Conservation (phyloP, 2,888 invertebrate genomes). For the Colletes collaris region DNA sequence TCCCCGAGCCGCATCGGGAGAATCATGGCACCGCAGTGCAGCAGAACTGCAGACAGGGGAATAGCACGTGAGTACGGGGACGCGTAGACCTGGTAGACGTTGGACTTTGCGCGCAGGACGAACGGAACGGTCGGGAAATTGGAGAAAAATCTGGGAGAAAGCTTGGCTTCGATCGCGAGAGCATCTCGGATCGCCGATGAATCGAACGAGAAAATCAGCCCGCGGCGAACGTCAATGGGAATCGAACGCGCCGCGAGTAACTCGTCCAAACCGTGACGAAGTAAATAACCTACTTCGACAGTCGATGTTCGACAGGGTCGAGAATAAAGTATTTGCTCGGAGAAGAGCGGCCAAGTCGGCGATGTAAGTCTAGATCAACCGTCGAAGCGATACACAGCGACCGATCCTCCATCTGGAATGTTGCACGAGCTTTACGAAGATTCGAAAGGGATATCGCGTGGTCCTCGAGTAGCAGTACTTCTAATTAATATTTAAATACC, state of each 20-base stretch:
- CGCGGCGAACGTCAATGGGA: conserved; percentile 10
- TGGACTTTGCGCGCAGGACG: too few species aligned
- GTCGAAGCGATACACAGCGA: too few species aligned
- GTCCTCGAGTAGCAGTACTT: too few species aligned
- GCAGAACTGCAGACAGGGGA: conserved; percentile 68
- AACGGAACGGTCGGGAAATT: conserved; percentile 21
- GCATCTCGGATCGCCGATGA: background rate
- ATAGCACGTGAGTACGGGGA: conserved; percentile 35
- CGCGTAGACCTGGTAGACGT: too few species aligned
- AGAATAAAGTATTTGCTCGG: background rate
- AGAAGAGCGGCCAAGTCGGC: too few species aligned
- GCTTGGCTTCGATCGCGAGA: background rate
- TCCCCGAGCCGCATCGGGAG: conserved; percentile 69
- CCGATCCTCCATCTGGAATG: too few species aligned
- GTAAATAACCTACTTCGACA: conserved; percentile 17
- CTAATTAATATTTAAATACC: too few species aligned
- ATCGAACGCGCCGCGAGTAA: conserved; percentile 4
- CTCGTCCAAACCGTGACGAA: conserved; percentile 12
- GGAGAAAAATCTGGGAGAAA: conserved; percentile 28
- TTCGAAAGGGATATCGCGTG: too few species aligned
- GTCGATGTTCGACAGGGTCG: background rate
- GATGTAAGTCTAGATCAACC: too few species aligned
- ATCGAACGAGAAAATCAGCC: conserved; percentile 30
- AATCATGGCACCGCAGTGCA: conserved; percentile 76
- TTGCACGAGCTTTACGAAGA: too few species aligned